Evolutionary conservation across 2,113 vertebrate species (phyloP), one percentile per base, ranked within the genome.

Genomic region (Toxostoma redivivum): DNA sequence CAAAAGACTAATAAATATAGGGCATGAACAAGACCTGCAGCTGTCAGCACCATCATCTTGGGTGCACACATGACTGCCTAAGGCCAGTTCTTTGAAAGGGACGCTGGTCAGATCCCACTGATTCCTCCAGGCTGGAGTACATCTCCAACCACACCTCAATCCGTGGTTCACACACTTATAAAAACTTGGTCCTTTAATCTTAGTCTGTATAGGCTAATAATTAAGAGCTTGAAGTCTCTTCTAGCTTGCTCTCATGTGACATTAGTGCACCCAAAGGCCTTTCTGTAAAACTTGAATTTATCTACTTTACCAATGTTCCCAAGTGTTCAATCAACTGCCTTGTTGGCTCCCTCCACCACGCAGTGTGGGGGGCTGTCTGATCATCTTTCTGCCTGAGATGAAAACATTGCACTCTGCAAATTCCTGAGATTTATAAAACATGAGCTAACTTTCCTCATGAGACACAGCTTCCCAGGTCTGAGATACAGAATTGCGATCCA

Each of bases 291-390:
- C 77, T 85, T 1, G 0, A 60, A 88, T 92, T 87, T 89, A 84
- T 95, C 91, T 85, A 66, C 65, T 94, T 92, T 94, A 91, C 83
- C 80, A 48, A 0, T 8, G 25, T 38, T 95, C 80, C 81, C 93
- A 93, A 84, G 80, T 56, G 91, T 86, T 96, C 76, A 91, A 24
- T 96, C 76, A 91, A 24, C 61, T 64, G 53, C 73, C 65, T 74
- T 80, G 86, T 31, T 94, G 91, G 58, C 60, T 90, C 92, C 56
- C 37, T 30, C 62, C 7, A 2, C 82, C 3, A 1, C 0, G 0
- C 60, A 54, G 40, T 20, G n/a, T 8, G 1, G 28, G 48, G 82
- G 40, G 16, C 72, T 88, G 44, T 44, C 81, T 60, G 76, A 70
- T 51, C 79, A 73, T 88, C 54, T 74, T 73, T 83, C 64, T 86